Evolutionary conservation across 2,888 invertebrate species (phyloP).

Genomic region (Sisyra terminalis): DNA sequence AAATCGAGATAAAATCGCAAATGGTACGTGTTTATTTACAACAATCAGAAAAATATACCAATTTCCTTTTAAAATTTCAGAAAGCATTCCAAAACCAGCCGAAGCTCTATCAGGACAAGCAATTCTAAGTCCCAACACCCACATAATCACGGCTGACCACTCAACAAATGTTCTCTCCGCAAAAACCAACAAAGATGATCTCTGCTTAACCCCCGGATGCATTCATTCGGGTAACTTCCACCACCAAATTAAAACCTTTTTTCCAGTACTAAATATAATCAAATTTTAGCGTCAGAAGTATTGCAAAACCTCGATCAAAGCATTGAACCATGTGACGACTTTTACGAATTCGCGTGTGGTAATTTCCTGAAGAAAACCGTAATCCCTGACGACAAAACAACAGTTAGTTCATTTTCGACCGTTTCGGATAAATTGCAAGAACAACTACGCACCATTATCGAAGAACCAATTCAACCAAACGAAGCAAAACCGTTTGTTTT

Average conservation of each 20-base stretch:
- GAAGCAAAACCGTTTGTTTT: slow-evolving; percentile 57
- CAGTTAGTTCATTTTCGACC: slow-evolving; percentile 58
- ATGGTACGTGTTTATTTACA: slow-evolving; percentile 14
- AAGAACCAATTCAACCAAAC: slow-evolving; percentile 38
- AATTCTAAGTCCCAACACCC: slow-evolving; percentile 3
- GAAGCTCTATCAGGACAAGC: slow-evolving; percentile 16
- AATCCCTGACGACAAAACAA: slow-evolving; percentile 69
- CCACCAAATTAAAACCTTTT: neutral
- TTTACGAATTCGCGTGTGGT: slow-evolving; percentile 67
- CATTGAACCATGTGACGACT: slow-evolving; percentile 68
- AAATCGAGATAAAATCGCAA: slow-evolving; percentile 15
- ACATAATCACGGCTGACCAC: slow-evolving; percentile 3
- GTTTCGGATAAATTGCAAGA: slow-evolving; percentile 59
- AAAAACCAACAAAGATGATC: slow-evolving; percentile 22
- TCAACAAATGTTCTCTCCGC: slow-evolving; percentile 15
- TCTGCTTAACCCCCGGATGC: slow-evolving; percentile 64
- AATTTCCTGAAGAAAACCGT: slow-evolving; percentile 51
- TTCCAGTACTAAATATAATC: neutral
- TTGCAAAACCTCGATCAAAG: slow-evolving; percentile 51
- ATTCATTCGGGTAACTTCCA: slow-evolving; percentile 46
- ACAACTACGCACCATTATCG: slow-evolving; percentile 52
- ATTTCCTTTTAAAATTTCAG: slow-evolving; percentile 10
- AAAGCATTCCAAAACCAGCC: slow-evolving; percentile 20
- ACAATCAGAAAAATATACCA: neutral
- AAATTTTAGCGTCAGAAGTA: slow-evolving; percentile 43